Percentiles rank a stretch among this genome's conserved stretches.
phyloP scores from a whole-genome alignment of 1,140 invertebrate species.

The Lutraria rhynchaena region DNA sequence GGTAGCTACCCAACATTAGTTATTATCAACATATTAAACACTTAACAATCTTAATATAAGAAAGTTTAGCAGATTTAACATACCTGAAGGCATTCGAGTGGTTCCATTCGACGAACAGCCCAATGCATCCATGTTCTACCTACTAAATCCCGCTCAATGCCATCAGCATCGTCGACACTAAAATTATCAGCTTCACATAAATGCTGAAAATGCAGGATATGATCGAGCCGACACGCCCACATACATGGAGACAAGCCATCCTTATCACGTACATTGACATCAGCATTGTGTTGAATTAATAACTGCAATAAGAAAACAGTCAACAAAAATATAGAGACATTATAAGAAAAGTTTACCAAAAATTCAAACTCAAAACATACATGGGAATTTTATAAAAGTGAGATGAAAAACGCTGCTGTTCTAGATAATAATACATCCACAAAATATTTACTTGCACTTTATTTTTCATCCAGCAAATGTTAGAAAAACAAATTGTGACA shows the following conservation, averaged over 20 bases:
- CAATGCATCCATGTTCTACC: constrained; percentile 82
- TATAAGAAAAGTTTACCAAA: too few species aligned
- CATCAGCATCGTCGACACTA: constrained; percentile 73
- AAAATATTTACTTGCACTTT: too few species aligned
- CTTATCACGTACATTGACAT: constrained; percentile 77
- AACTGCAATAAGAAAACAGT: constrained; percentile 67
- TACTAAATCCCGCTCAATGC: constrained; percentile 78
- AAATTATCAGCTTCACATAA: constrained; percentile 70
- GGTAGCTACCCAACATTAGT: too few species aligned
- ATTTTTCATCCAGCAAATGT: too few species aligned
- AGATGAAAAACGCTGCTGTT: too few species aligned
- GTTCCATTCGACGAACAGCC: constrained; percentile 79
- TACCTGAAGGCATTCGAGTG: constrained; percentile 81
- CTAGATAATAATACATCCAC: too few species aligned
- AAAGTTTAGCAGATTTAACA: not conserved
- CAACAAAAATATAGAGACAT: too few species aligned
- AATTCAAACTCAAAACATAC: too few species aligned
- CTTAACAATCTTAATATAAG: not conserved
- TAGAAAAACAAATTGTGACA: too few species aligned
- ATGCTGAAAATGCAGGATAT: constrained; percentile 81
- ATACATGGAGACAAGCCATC: constrained; percentile 81
- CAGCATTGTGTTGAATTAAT: constrained; percentile 72
- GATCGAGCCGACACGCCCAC: constrained; percentile 82
- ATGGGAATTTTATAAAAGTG: too few species aligned
- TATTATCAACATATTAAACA: too few species aligned